Percentiles rank a stretch among this genome's conserved stretches.
These are phyloP conservation scores for Phenganax marumi DNA, from an alignment of 92 coral and sea anemone genomes.

Conservation along the genomic window DNA sequence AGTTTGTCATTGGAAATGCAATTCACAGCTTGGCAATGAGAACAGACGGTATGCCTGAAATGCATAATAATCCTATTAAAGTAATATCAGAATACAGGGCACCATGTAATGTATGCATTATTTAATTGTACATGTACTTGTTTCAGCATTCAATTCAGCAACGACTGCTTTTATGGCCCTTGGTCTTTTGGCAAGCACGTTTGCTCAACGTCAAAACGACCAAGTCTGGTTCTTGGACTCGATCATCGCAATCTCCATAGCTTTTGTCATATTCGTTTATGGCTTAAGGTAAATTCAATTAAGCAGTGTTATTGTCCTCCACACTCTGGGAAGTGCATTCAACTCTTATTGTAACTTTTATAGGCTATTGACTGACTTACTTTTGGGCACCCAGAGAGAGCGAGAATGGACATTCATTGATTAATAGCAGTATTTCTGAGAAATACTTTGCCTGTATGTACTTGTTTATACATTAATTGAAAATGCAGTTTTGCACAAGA, in stretches of 20 bases:
- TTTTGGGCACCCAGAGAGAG: constrained; percentile 14
- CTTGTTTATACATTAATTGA: neutral
- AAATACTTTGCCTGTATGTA: neutral
- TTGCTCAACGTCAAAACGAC: constrained; percentile 66
- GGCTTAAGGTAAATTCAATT: constrained; percentile 64
- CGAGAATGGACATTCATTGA: constrained; percentile 34
- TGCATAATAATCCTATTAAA: too few relatives aligned
- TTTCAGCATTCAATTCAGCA: constrained; percentile 83
- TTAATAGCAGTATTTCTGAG: neutral
- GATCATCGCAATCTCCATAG: constrained; percentile 78
- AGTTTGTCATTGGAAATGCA: constrained; percentile 70
- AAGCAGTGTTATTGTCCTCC: neutral
- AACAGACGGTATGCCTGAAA: constrained; percentile 73
- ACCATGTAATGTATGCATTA: neutral
- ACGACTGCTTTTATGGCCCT: constrained; percentile 90
- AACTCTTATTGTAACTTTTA: neutral
- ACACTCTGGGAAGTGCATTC: too few relatives aligned
- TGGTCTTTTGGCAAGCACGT: constrained; percentile 73
- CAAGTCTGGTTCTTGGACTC: constrained; percentile 92
- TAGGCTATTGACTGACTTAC: constrained; percentile 36
- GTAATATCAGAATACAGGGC: neutral
- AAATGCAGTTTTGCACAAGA: neutral
- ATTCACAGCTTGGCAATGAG: constrained; percentile 82
- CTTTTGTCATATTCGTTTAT: constrained; percentile 65
- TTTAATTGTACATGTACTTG: neutral